These are phyloP conservation scores for Pycnomerus fuliginosus DNA, from an alignment of 2,888 invertebrate species.

Conservation along the genomic window DNA sequence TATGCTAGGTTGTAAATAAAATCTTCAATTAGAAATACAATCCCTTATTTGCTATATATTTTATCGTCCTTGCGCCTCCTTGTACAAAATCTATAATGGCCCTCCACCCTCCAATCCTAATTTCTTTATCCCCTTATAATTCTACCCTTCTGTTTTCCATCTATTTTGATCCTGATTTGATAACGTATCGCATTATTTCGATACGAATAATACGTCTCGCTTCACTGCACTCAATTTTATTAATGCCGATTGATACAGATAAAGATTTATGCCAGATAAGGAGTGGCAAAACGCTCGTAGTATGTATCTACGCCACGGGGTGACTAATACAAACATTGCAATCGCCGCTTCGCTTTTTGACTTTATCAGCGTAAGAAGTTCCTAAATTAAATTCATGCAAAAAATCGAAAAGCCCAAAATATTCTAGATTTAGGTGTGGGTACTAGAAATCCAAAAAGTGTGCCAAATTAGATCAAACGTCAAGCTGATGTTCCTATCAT, in stretches of 20 bases:
- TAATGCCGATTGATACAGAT: slow-evolving; percentile 27
- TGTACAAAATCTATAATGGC: slow-evolving; percentile 30
- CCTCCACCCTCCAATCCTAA: slow-evolving; percentile 27
- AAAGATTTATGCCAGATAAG: too few relatives aligned
- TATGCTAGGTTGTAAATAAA: slow-evolving; percentile 20
- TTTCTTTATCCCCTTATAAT: slow-evolving; percentile 34
- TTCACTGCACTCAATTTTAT: slow-evolving; percentile 30
- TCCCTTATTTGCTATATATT: slow-evolving; percentile 21
- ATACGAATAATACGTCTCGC: slow-evolving; percentile 36
- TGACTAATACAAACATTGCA: too few relatives aligned
- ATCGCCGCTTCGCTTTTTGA: too few relatives aligned
- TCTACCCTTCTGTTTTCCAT: slow-evolving; percentile 42
- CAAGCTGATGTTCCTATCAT: too few relatives aligned
- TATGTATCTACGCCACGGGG: too few relatives aligned
- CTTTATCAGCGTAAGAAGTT: too few relatives aligned
- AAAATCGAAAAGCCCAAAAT: too few relatives aligned
- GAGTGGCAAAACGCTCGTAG: too few relatives aligned
- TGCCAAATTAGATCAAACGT: too few relatives aligned
- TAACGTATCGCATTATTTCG: slow-evolving; percentile 36
- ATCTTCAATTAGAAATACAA: slow-evolving; percentile 19
- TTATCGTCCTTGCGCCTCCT: slow-evolving; percentile 15
- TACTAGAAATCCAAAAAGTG: too few relatives aligned
- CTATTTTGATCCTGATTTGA: slow-evolving; percentile 44
- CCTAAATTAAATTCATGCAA: too few relatives aligned
- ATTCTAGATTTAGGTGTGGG: too few relatives aligned